These are phyloP conservation scores for Tridacna crocea DNA, from an alignment of 2,888 invertebrate species.

Conservation along the genomic window DNA sequence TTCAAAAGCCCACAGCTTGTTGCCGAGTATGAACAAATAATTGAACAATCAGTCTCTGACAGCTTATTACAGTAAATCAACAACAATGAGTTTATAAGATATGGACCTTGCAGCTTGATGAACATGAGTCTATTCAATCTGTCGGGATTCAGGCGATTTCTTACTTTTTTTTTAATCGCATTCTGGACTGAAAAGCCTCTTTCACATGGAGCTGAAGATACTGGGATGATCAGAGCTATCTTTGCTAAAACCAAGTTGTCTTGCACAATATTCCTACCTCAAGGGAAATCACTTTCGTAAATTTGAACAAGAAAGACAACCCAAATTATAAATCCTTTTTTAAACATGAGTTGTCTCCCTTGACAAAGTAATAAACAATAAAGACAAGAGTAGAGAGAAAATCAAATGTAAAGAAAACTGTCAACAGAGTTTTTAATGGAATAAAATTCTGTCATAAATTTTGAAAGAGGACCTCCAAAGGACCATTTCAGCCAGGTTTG, in stretches of 20 bases:
- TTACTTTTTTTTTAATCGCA: conserved; percentile 45
- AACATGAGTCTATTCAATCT: conserved; percentile 42
- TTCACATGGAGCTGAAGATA: conserved; percentile 56
- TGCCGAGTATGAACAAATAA: background rate
- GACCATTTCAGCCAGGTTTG: background rate
- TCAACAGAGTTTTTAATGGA: no score
- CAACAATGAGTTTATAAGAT: no score
- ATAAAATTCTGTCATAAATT: background rate
- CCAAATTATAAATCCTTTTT: no score
- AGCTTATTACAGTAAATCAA: no score
- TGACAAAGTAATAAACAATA: no score
- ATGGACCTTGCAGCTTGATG: conserved; percentile 42
- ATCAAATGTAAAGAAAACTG: no score
- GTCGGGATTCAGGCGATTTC: conserved; percentile 52
- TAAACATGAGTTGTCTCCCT: no score
- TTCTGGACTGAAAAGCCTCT: conserved; percentile 50
- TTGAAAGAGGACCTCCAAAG: background rate
- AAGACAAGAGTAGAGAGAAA: no score
- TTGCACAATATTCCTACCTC: no score
- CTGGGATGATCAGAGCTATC: conserved; percentile 51
- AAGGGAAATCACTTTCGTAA: no score
- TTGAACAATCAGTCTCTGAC: background rate
- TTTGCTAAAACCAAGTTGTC: no score
- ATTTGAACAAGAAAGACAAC: no score
- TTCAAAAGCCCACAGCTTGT: conserved; percentile 9